Evolutionary conservation across 2,888 invertebrate species (phyloP).

Genomic region (Resseliella maxima): DNA sequence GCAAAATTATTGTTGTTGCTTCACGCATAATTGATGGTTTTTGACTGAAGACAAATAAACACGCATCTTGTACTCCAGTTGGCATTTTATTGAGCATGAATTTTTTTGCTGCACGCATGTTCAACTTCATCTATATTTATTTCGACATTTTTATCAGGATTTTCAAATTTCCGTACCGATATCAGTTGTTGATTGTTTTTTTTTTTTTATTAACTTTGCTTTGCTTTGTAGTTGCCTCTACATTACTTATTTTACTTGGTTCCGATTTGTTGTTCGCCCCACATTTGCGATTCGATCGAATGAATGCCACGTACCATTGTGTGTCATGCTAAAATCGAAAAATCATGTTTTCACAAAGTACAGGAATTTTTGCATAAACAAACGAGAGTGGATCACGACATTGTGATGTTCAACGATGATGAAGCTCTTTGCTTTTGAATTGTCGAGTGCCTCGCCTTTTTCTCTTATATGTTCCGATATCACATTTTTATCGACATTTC

Average conservation of each 20-base stretch:
- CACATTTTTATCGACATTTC: slow-evolving; percentile 49
- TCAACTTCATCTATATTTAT: slow-evolving; percentile 3
- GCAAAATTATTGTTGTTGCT: background rate
- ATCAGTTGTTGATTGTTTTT: no score
- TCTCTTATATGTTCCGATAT: background rate
- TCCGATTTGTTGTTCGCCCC: background rate
- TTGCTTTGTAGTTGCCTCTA: no score
- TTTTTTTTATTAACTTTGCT: background rate
- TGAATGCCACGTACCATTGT: slow-evolving; percentile 17
- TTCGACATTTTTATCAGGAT: background rate
- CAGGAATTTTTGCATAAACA: slow-evolving; percentile 54
- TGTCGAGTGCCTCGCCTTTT: slow-evolving; percentile 4
- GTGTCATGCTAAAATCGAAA: slow-evolving; percentile 55
- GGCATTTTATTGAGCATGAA: background rate
- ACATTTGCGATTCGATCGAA: background rate
- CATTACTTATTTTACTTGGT: no score
- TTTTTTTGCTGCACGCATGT: slow-evolving; percentile 13
- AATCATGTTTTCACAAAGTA: slow-evolving; percentile 46
- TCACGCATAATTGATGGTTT: background rate
- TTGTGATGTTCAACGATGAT: slow-evolving; percentile 51
- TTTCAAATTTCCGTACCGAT: background rate
- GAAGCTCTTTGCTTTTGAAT: slow-evolving; percentile 10
- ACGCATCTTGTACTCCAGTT: slow-evolving; percentile 10
- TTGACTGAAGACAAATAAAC: slow-evolving; percentile 12
- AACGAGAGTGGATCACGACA: slow-evolving; percentile 54